Base-by-base conservation (phyloP, 1,140 invertebrate species). In the Drosophila kohkoa region DNA sequence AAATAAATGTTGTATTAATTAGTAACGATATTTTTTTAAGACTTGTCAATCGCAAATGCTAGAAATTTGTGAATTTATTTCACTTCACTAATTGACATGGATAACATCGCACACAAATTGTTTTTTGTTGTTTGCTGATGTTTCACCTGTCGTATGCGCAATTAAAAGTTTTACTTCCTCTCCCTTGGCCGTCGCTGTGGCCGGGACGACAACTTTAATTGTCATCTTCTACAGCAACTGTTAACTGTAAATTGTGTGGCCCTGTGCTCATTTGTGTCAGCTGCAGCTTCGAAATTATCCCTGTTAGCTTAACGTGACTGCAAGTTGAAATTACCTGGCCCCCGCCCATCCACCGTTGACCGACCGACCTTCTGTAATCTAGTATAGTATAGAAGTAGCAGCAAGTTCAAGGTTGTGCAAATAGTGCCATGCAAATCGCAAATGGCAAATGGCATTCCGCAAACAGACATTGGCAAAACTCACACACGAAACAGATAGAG, bases 111-210 rank as follows among this genome's bases (percentile, higher is more conserved):
- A 65, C 35, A 30, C 30, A 75, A 66, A 35, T 67, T 81, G 60
- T 43, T 62, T n/a, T 25, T 25, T 25, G 20, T 25, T 59, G 35
- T 49, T 57, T 75, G 25, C 7, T 58, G 49, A 72, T 78, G 74
- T 75, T 49, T 71, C 80, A 88, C 83, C 85, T 88, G 83, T 75
- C 74, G 83, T 88, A 88, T 81, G 74, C 72, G 83, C 80, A 89
- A 89, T 89, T 89, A 81, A 81, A 83, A 89, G 67, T 89, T 89
- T 73, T 51, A 7, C 32, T 55, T 28, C n/a, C 30, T 1, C 25
- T 25, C 28, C 7, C 35, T 0, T 32, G 25, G 25, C 28, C 13
- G 20, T 4, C 3, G 20, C 20, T 25, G 3, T 25, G 20, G 20
- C 20, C 20, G 20, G n/a, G 25, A 28, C 5, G 28, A 25, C 30